phyloP scores from a whole-genome alignment of 2,797 vertebrate genomes.

The Danio jaintianensis region DNA sequence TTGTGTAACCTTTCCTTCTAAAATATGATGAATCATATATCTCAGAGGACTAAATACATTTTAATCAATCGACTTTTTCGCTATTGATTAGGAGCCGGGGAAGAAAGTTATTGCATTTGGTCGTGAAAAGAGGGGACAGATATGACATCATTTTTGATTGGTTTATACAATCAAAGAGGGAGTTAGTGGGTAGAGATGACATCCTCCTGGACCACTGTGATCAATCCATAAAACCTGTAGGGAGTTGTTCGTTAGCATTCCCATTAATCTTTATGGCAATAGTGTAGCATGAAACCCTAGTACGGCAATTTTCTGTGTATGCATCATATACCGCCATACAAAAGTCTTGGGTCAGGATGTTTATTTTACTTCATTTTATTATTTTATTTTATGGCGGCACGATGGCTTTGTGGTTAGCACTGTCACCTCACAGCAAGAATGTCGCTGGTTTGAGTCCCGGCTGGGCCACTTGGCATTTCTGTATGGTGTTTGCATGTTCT shows the following conservation, averaged over 20 bases:
- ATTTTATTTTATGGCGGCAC: no score
- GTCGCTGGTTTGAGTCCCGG: no score
- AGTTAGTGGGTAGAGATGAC: slow-evolving; percentile 14
- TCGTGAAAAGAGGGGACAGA: slow-evolving; percentile 16
- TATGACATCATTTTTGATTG: slow-evolving; percentile 39
- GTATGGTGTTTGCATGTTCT: no score
- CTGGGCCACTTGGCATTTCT: no score
- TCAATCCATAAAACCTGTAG: slow-evolving; percentile 11
- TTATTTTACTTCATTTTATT: not conserved
- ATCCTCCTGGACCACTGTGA: not conserved
- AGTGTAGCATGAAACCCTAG: not conserved
- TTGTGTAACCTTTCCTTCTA: slow-evolving; percentile 48
- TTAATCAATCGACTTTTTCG: slow-evolving; percentile 52
- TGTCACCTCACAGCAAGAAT: no score
- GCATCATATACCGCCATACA: not conserved
- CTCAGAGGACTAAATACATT: slow-evolving; percentile 48
- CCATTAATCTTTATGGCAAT: not conserved
- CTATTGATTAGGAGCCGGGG: slow-evolving; percentile 51
- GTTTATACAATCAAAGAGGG: slow-evolving; percentile 21
- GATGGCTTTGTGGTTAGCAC: no score
- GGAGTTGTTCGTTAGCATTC: not conserved
- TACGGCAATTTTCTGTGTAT: not conserved
- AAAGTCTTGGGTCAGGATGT: not conserved
- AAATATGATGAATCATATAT: slow-evolving; percentile 55
- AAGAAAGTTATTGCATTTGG: slow-evolving; percentile 43